Conservation (phyloP, 2,888 invertebrate species). For the Trypoxylon attenuatum region DNA sequence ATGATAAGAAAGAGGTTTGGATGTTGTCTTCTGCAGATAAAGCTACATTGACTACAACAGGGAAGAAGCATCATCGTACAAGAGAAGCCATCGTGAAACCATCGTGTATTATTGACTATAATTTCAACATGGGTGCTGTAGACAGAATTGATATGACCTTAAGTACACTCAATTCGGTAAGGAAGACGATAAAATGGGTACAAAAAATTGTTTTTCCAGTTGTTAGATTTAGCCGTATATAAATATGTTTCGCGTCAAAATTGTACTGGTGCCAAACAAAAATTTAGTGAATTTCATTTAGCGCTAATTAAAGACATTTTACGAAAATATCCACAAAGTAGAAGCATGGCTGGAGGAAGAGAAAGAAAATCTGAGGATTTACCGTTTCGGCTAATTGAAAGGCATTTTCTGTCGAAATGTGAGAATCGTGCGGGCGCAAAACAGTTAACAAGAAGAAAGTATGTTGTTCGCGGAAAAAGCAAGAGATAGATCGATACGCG, state of each 20-base stretch:
- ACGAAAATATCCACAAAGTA: not conserved
- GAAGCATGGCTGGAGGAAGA: not conserved
- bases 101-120: conserved; percentile 17
- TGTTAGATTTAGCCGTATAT: not conserved
- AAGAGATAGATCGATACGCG: conserved; percentile 2
- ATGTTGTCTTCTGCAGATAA: conserved; percentile 11
- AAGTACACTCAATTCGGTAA: conserved; percentile 11
- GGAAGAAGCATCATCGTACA: conserved; percentile 10
- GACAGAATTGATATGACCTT: conserved; percentile 11
- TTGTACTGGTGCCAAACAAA: not conserved
- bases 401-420: conserved; percentile 10
- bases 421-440: conserved; percentile 5
- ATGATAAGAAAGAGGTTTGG: conserved; percentile 8
- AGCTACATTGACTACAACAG: conserved; percentile 8
- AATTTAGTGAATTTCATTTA: conserved; percentile 6
- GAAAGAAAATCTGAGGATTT: conserved; percentile 5
- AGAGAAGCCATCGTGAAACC: conserved; percentile 1
- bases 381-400: conserved; percentile 6
- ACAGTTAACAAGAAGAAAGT: conserved; percentile 13
- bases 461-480: not conserved
- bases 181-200: not conserved
- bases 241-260: not conserved
- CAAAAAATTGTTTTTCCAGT: not conserved
- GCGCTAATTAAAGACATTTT: not conserved
- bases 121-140: conserved; percentile 11